These are phyloP conservation scores for Apodemia duryi DNA, from an alignment of 2,888 invertebrate species.

Conservation along the genomic window DNA sequence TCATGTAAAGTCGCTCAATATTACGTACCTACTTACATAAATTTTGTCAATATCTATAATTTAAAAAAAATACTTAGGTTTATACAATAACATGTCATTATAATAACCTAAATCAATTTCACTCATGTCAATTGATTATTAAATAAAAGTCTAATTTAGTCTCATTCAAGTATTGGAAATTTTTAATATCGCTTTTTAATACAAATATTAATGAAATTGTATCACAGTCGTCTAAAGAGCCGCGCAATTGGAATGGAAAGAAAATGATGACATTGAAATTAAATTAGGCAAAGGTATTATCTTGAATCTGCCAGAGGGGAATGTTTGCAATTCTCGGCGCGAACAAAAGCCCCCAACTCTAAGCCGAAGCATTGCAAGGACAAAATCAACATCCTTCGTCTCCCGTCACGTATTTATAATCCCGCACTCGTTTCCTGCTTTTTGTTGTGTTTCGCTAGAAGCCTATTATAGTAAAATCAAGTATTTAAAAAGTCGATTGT, in stretches of 20 bases:
- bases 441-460: slow-evolving; percentile 54
- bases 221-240: slow-evolving; percentile 2
- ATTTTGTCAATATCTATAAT: no score
- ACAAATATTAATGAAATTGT: slow-evolving; percentile 4
- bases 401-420: slow-evolving; percentile 72
- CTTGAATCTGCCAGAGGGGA: slow-evolving; percentile 32
- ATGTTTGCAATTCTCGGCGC: slow-evolving; percentile 57
- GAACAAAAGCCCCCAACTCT: slow-evolving; percentile 49
- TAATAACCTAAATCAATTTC: no score
- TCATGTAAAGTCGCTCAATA: no score
- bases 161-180: background rate
- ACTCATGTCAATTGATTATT: no score
- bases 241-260: slow-evolving; percentile 19
- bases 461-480: slow-evolving; percentile 54
- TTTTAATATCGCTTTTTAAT: background rate
- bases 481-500: slow-evolving; percentile 39
- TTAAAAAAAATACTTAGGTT: no score
- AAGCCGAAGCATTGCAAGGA: slow-evolving; percentile 40
- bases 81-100: no score
- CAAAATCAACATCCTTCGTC: slow-evolving; percentile 70
- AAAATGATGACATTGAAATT: slow-evolving; percentile 30
- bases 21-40: no score
- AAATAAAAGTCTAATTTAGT: no score
- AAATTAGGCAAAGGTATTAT: slow-evolving; percentile 34
- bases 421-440: slow-evolving; percentile 70